These are phyloP conservation scores for Lepas anatifera DNA, from an alignment of 2,888 invertebrate genomes.

Conservation along the genomic window DNA sequence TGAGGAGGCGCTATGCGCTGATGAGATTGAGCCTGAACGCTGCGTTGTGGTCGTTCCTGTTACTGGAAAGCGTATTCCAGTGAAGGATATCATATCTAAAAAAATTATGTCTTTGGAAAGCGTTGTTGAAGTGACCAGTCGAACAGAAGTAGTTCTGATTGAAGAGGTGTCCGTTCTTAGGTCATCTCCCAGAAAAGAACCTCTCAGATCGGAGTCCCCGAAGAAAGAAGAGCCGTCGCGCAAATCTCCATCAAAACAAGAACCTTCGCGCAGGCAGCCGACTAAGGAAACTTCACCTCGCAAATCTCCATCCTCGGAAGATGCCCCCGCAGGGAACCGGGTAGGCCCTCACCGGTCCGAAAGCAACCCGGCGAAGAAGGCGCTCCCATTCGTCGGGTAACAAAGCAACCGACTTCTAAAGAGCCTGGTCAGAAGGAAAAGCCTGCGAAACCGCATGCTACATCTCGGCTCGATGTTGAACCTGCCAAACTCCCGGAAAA, in stretches of 20 bases:
- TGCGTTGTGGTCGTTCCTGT: neutral
- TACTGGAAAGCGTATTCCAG: neutral
- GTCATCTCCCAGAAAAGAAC: no score
- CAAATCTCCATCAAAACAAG: neutral
- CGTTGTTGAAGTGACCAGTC: slow-evolving; percentile 26
- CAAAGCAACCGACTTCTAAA: slow-evolving; percentile 22
- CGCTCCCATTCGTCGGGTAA: neutral
- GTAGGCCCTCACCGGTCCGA: neutral
- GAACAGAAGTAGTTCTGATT: slow-evolving; percentile 47
- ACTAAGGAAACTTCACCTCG: neutral
- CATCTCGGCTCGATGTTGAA: slow-evolving; percentile 14
- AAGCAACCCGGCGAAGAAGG: neutral
- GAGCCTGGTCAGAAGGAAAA: slow-evolving; percentile 27
- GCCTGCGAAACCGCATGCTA: slow-evolving; percentile 29
- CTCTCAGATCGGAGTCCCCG: neutral
- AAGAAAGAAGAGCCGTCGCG: neutral
- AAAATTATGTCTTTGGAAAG: neutral
- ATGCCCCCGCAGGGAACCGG: neutral
- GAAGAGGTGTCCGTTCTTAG: slow-evolving; percentile 46
- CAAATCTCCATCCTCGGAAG: no score
- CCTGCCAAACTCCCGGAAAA: neutral
- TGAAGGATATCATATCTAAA: neutral
- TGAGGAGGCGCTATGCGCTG: neutral
- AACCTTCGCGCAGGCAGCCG: neutral
- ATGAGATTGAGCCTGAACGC: neutral